Evolutionary conservation across 1,140 invertebrate species (phyloP), one percentile per base, ranked within the genome.

Genomic region (Trachelipus rathkii): DNA sequence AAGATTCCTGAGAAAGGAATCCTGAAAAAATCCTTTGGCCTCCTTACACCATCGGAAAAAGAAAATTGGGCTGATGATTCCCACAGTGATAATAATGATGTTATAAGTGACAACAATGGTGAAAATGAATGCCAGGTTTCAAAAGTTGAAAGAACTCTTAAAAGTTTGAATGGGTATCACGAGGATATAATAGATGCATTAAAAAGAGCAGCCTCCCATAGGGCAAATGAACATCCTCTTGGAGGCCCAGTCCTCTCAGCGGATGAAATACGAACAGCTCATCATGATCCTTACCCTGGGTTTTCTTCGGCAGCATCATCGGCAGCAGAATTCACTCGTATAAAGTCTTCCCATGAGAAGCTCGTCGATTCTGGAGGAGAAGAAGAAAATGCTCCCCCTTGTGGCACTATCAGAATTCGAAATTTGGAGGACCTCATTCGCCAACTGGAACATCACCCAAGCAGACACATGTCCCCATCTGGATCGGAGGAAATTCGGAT

Each of bases 371-470:
- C 77, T 19, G 79, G 78, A 71, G 81, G 77, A 71, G 82, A 82
- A 60, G 83, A 83, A 43, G 83, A 84, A 21, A 78, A 81, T 70
- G 82, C 83, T 15, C 84, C 84, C 19, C 84, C 82, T 0, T 83
- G 83, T 78, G 83, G 83, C 19, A 84, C 86, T 10, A 86, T 87
- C 15, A 88, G 94, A 69, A 96, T 96, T 83, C 88, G 95, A 50
- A 96, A 93, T 84, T 85, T 97, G 73, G 94, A 96, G 85, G 94
- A 96, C 84, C 88, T 97, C 23, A 94, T 96, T 78, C 87, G 94
- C 69, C 93, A 95, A 85, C 85, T 97, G 74, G 93, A 96, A 84
- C 92, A 95, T 83, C 93, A 95, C 84, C 91, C 92, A 50, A 89
- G 90, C 67, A 87, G 93, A 7, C 93, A 95, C 84, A 93, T 93